Evolutionary conservation across 2,113 vertebrate genomes (phyloP), one percentile per base, ranked within the genome.

Genomic region (Reinhardtius hippoglossoides): DNA sequence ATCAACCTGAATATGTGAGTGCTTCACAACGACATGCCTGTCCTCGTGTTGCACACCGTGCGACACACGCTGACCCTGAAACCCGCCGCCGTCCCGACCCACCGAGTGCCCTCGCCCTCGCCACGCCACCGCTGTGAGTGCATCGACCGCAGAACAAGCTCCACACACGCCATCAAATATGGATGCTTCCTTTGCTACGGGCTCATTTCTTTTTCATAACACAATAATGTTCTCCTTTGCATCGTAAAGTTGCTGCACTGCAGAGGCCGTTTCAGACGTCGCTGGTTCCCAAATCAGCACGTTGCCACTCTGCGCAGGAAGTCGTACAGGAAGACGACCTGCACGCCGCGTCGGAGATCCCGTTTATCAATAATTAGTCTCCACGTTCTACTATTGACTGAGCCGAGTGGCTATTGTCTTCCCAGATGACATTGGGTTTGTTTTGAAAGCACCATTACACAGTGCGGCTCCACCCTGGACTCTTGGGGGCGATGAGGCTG

Each of bases 171-270:
- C 84, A 93, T 94, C 84, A 93, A 94, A 93, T 91, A 94, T 93
- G 71, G 75, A 93, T 92, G 91, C 61, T 65, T 83, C 58, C 82
- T 88, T 84, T 67, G 77, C 85, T 26, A 80, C 80, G 21, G 72
- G 18, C 72, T 92, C 91, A 92, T 94, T 72, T 82, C 75, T 92
- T 87, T 92, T 93, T 94, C 59, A 93, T 91, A 44, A 80, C 62
- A 71, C 72, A 80, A 86, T 82, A 78, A 81, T 80, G 88, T 84
- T 66, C 42, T 75, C 57, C 57, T 85, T 83, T 82, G 78, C 26
- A 42, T 64, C 27, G 0, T 23, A 20, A 58, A 59, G 44, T 50
- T 59, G 46, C 23, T 35, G 20, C 12, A 3, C 56, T 55, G 16
- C 42, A 14, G 5, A 4, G 71, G 18, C 1, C 21, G 69, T 64